Conservation (phyloP, 2,797 vertebrate genomes). For the Molothrus aeneus region DNA sequence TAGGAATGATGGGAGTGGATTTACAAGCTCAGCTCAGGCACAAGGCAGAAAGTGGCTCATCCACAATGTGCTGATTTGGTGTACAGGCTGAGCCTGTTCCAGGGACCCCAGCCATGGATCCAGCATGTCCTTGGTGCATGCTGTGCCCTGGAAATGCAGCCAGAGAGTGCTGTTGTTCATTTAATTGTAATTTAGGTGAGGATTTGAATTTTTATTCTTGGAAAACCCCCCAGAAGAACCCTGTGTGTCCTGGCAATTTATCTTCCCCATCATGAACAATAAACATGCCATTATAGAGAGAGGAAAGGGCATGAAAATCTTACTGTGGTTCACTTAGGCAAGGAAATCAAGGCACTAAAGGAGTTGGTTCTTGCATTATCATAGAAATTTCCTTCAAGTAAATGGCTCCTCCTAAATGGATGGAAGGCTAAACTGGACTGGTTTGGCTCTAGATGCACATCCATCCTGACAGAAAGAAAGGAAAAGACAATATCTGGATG, state of each 20-base stretch:
- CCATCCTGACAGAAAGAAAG: background rate
- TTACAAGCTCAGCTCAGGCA: background rate
- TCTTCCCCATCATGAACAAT: background rate
- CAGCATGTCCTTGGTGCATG: background rate
- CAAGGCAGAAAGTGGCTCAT: background rate
- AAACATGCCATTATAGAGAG: background rate
- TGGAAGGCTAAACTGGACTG: background rate
- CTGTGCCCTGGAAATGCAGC: slow-evolving; percentile 49
- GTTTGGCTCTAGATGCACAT: background rate
- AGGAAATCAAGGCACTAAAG: background rate
- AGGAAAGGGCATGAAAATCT: background rate
- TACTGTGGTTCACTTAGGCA: background rate
- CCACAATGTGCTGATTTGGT: background rate
- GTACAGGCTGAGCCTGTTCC: background rate
- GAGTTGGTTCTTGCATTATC: background rate
- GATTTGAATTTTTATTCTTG: background rate
- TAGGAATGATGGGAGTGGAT: background rate
- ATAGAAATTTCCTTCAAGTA: background rate
- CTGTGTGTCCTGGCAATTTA: background rate
- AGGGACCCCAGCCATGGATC: background rate
- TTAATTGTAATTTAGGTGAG: slow-evolving; percentile 27
- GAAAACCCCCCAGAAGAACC: background rate
- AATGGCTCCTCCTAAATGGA: background rate
- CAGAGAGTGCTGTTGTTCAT: slow-evolving; percentile 65
- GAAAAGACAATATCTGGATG: background rate